These are phyloP conservation scores for Isaurus tuberculatus DNA, from an alignment of 92 coral and sea anemone genomes.

Conservation along the genomic window DNA sequence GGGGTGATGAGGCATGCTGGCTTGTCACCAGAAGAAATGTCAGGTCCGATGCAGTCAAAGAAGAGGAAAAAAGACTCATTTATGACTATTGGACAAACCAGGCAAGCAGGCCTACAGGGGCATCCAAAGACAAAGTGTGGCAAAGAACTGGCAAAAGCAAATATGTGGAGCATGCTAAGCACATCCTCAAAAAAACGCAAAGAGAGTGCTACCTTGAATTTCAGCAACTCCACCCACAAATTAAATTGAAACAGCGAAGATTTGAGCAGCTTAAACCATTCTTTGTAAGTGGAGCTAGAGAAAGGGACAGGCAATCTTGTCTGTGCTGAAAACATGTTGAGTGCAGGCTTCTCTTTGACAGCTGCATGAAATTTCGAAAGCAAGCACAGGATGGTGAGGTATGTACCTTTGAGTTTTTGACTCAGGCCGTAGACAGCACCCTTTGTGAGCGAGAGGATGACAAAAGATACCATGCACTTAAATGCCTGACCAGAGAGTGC, in stretches of 20 bases:
- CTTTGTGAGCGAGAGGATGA: too few relatives aligned
- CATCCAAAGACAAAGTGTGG: slow-evolving; percentile 46
- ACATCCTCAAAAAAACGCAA: slow-evolving; percentile 65
- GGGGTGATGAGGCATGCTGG: slow-evolving; percentile 25
- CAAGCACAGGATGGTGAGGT: too few relatives aligned
- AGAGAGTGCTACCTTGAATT: slow-evolving; percentile 62
- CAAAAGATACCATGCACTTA: too few relatives aligned
- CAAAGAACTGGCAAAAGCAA: slow-evolving; percentile 43
- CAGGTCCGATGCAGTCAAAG: slow-evolving; percentile 44
- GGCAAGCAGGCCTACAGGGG: slow-evolving; percentile 43
- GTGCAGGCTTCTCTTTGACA: slow-evolving; percentile 53
- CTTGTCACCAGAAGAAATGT: slow-evolving; percentile 28
- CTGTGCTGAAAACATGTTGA: slow-evolving; percentile 64
- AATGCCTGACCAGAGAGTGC: too few relatives aligned
- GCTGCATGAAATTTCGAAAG: slow-evolving; percentile 63
- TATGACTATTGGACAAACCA: slow-evolving; percentile 38
- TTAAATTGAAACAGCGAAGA: slow-evolving; percentile 52
- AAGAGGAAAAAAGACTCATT: slow-evolving; percentile 21
- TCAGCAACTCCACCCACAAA: slow-evolving; percentile 60
- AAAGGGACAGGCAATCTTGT: slow-evolving; percentile 50
- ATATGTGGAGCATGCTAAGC: slow-evolving; percentile 62
- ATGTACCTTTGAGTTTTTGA: too few relatives aligned
- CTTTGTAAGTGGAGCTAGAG: slow-evolving; percentile 56
- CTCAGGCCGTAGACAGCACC: too few relatives aligned
- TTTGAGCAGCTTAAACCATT: slow-evolving; percentile 66